Evolutionary conservation across 2,797 vertebrate species (phyloP).

Genomic region (Florisuga fusca): DNA sequence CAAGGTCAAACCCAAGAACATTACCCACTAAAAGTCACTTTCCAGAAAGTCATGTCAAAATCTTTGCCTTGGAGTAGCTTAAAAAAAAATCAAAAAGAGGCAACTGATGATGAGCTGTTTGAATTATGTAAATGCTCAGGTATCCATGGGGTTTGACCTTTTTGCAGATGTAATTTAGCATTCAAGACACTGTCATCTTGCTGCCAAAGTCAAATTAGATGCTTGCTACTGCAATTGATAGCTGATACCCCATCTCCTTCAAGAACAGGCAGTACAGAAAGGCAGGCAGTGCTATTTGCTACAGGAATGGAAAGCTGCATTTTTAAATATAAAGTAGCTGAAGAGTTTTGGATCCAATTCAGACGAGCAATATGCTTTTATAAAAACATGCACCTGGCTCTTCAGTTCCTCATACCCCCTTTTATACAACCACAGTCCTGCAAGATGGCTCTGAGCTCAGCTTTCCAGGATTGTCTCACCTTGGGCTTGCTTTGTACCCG

Average conservation of each 20-base stretch:
- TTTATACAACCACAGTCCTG: neutral
- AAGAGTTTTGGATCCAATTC: neutral
- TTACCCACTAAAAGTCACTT: constrained; percentile 63
- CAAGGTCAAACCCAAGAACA: constrained; percentile 61
- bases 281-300: constrained; percentile 14
- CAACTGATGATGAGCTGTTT: constrained; percentile 65
- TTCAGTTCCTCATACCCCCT: accelerated
- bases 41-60: constrained; percentile 56
- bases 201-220: constrained; percentile 74
- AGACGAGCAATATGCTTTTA: neutral
- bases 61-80: constrained; percentile 48
- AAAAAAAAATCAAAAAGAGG: neutral
- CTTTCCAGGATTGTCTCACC: neutral
- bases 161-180: constrained; percentile 73
- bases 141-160: constrained; percentile 70
- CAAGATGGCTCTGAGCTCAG: neutral
- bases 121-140: constrained; percentile 73
- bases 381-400: neutral
- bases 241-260: constrained; percentile 58
- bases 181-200: constrained; percentile 69
- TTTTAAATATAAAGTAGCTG: neutral
- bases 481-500: neutral
- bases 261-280: constrained; percentile 33
- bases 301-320: neutral
- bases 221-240: constrained; percentile 66